Conservation (phyloP, 2,888 invertebrate species). For the Steinernema hermaphroditum region DNA sequence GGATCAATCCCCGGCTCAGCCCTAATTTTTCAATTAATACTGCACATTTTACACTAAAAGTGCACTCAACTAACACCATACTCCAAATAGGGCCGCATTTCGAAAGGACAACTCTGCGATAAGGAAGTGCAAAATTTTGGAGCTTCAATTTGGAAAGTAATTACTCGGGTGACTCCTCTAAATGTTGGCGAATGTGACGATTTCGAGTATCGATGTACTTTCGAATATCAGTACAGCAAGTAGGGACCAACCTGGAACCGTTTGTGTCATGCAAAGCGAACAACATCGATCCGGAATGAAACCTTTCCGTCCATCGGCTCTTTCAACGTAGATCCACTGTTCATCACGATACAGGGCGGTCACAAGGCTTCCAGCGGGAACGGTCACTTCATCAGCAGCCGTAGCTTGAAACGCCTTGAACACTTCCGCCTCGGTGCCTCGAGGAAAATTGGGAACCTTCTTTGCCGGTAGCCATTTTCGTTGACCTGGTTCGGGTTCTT, state of each 20-base stretch:
- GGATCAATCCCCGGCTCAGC: too few relatives aligned
- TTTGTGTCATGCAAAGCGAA: neutral
- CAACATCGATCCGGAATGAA: conserved; percentile 31
- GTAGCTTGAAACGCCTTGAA: conserved; percentile 32
- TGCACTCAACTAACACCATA: too few relatives aligned
- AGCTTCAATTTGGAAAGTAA: too few relatives aligned
- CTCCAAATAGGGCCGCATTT: too few relatives aligned
- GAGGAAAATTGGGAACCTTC: conserved; percentile 21
- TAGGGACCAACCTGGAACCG: conserved; percentile 10
- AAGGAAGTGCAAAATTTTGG: too few relatives aligned
- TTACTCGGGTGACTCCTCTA: too few relatives aligned
- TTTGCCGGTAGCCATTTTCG: conserved; percentile 8
- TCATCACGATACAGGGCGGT: conserved; percentile 32
- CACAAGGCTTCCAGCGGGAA: conserved; percentile 31
- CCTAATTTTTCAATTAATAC: too few relatives aligned
- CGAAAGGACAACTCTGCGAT: too few relatives aligned
- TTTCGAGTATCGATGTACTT: too few relatives aligned
- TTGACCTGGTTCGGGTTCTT: neutral
- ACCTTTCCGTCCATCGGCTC: conserved; percentile 28
- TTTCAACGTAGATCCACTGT: conserved; percentile 35
- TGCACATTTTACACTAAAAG: too few relatives aligned
- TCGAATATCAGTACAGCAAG: too few relatives aligned
- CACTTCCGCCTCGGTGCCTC: conserved; percentile 27
- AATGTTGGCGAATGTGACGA: too few relatives aligned
- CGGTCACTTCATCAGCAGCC: conserved; percentile 32